Evolutionary conservation across 2,797 vertebrate species (phyloP).

Genomic region (Danio aesculapii): DNA sequence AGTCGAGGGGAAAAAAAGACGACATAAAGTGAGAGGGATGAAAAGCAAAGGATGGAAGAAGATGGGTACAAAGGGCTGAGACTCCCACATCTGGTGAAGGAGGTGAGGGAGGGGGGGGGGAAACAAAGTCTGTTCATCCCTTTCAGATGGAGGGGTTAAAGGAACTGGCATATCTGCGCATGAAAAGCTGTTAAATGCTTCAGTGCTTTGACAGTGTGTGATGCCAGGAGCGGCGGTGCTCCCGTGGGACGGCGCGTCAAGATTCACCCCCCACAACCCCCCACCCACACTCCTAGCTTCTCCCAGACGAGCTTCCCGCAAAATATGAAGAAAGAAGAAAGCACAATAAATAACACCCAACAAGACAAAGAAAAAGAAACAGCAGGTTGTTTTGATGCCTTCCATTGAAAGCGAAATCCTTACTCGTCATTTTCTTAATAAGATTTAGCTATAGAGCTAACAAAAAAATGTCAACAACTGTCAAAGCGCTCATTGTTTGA

Average conservation of each 20-base stretch:
- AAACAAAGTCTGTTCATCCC: constrained; percentile 76
- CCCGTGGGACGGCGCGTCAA: constrained; percentile 62
- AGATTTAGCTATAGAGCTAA: neutral
- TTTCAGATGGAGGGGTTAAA: constrained; percentile 80
- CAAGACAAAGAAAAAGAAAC: constrained; percentile 64
- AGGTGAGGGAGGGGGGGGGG: constrained; percentile 16
- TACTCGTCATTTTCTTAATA: neutral
- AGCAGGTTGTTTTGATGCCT: constrained; percentile 39
- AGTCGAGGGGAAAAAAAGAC: constrained; percentile 51
- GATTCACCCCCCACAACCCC: neutral
- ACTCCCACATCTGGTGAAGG: constrained; percentile 75
- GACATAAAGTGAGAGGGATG: constrained; percentile 58
- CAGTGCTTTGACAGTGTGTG: constrained; percentile 84
- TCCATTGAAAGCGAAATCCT: neutral
- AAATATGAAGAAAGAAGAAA: constrained; percentile 70
- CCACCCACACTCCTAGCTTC: constrained; percentile 23
- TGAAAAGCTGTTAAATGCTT: constrained; percentile 85
- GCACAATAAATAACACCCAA: constrained; percentile 63
- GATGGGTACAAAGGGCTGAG: constrained; percentile 57
- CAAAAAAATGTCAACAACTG: constrained; percentile 18
- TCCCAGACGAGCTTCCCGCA: constrained; percentile 49
- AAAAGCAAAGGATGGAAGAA: constrained; percentile 45
- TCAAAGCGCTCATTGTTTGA: constrained; percentile 25
- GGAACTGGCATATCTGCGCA: constrained; percentile 75
- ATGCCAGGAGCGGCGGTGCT: constrained; percentile 75